Base-by-base conservation (phyloP, 1,140 invertebrate species). In the Trichonephila inaurata region DNA sequence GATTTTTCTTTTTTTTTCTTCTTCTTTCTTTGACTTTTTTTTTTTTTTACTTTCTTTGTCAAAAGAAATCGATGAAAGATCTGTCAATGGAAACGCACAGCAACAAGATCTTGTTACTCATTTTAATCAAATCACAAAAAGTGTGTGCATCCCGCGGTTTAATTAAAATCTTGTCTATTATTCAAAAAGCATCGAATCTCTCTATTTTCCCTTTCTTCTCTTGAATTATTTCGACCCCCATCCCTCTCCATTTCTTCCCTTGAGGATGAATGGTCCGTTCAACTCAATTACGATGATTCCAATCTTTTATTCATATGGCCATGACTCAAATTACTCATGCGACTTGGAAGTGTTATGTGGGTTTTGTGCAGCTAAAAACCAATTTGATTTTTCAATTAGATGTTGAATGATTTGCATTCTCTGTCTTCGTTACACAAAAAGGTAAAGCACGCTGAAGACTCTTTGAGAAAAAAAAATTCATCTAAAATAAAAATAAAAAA, bases 321-420 rank as follows among this genome's bases (percentile, higher is more conserved):
- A 16, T 72, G 44, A 58, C 24, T 69, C 19, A 60, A 69, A 89
- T 51, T 89, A 72, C 58, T 58, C 66, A 77, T 16, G 21, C 24
- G 19, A 10, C 1, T 12, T 77, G 6, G 19, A 18, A 58, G 88
- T 87, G 58, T n/a, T 87, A 33, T 28, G 61, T 16, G 66, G 88
- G 44, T 89, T 89, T 89, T 89, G 58, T 89, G 88, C 44, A 18
- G 40, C 88, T 88, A 89, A 89, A 89, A 89, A 72, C 64, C 88
- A 89, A 89, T 89, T 89, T 89, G 40, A 72, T 89, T 89, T 77
- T 89, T 89, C 88, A 89, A 89, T 89, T 89, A 89, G 88, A 77
- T 58, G n/a, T 28, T 28, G 88, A 89, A 89, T 89, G 88, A 89
- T 89, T 89, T 89, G 58, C 88, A 89, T 72, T 10, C 33, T 66